Evolutionary conservation across 2,888 invertebrate species (phyloP), one percentile per base, ranked within the genome.

Genomic region (Empis livida): DNA sequence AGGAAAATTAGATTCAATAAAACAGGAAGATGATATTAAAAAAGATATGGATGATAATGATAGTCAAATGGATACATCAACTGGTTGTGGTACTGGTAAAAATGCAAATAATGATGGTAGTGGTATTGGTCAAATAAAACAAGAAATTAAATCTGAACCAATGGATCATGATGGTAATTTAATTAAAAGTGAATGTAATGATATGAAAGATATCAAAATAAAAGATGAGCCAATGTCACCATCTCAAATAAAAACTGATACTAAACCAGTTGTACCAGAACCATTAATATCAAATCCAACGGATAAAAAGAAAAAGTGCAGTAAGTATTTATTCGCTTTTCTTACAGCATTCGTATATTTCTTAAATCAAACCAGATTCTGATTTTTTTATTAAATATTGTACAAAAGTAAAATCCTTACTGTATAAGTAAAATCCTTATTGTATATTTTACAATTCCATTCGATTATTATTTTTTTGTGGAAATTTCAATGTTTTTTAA

Each of bases 231-330:
- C 80, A 0, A 71, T 73, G 42, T 73, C 77, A 9, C 73, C 76
- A 0, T 68, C 72, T 39, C 56, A 55, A 37, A 56, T 58, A n/a
- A 77, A 78, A 45, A 61, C 69, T 3, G 82, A 82, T 54, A 73
- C 77, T 5, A 84, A 82, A 59, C 77, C 79, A 17, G 59, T 74
- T 55, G 71, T 77, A 55, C 76, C 72, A 50, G 78, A 73, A 60
- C 76, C 73, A 38, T 72, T 72, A 56, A 74, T 65, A 56, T 70
- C 64, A 46, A 72, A 62, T 62, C 75, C 69, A 46, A 72, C 69
- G 52, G 79, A 79, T 48, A 80, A 83, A 53, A 80, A 81, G 63
- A 77, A 79, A 50, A 77, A 78, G 59, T 84, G 84, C 65, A 71
- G 77, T 78, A 72, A 74, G 75, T 72, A 47, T 11, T 42, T 35